Evolutionary conservation across 92 coral and sea anemone species (phyloP), one percentile per base, ranked within the genome.

Genomic region (Bergia sp.): DNA sequence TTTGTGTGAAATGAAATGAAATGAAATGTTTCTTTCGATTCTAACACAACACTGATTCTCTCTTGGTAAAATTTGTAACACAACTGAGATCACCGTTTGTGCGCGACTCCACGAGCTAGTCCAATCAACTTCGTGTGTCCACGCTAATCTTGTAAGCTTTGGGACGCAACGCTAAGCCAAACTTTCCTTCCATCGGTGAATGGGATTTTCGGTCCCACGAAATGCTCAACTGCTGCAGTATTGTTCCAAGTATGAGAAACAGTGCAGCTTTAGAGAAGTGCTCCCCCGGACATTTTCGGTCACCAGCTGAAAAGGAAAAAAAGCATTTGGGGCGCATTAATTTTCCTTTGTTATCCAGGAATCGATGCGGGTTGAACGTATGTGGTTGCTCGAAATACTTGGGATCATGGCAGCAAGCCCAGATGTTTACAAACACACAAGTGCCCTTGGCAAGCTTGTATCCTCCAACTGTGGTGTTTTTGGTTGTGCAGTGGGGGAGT

Each of bases 251-350:
- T 58, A 97, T 85, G 71, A 95, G 86, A 82, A 95, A 97, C 71
- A 97, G 80, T 38, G 94, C 94, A 7, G 96, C 90, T 82, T 95
- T 94, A 11, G 98, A 98, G 71, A 91, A 96, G 13, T 93, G 83
- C 84, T 97, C 98, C 49, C 94, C 99, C 38, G 98, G 99, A 44
- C 99, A 97, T 81, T 91, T 94, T 67, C 99, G 95, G 89, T 96
- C 96, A 4, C 99, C 99, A 44, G 94, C 96, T 7, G 98, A 95
- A 84, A 94, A 97, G 21, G 99, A 92, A 79, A 97, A 77, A 44
- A 96, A 89, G 72, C 96, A 97, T 16, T 91, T 89, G 50, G 92
- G 92, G 66, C 95, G 96, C 73, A 91, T 89, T 72, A 94, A 73
- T 76, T 86, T 92, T 80, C 88, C 93, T n/a, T 85, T 89, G 82